Conservation (phyloP, 1,140 invertebrate species). For the Aphaenogaster rudis region DNA sequence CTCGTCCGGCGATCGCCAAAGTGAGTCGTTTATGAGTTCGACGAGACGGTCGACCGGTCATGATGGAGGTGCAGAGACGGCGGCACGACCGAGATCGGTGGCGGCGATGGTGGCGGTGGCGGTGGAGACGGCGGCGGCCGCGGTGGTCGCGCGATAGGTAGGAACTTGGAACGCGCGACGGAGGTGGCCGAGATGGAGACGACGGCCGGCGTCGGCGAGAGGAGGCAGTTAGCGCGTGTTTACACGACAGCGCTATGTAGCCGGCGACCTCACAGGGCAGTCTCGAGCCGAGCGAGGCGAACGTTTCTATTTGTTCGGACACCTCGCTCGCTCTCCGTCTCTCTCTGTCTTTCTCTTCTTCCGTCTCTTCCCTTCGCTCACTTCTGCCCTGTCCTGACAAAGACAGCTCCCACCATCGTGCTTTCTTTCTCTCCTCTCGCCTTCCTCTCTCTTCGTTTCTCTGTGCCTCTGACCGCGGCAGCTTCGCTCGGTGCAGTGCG, state of each 20-base stretch:
- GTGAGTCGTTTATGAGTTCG: constrained; percentile 31
- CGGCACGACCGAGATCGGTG: constrained; percentile 28
- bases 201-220: constrained; percentile 76
- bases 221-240: constrained; percentile 86
- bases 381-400: constrained; percentile 22
- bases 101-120: not conserved
- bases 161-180: constrained; percentile 60
- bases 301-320: constrained; percentile 86
- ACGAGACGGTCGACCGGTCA: constrained; percentile 37
- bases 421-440: constrained; percentile 34
- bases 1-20: constrained; percentile 10
- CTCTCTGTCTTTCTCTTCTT: constrained; percentile 33
- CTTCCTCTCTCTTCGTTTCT: not conserved
- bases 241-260: constrained; percentile 86
- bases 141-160: constrained; percentile 49
- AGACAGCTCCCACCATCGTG: constrained; percentile 62
- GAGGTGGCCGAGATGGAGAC: constrained; percentile 64
- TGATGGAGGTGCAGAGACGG: constrained; percentile 13
- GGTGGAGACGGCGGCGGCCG: constrained; percentile 52
- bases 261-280: constrained; percentile 81
- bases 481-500: not conserved
- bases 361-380: constrained; percentile 58
- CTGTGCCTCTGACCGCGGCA: constrained; percentile 28
- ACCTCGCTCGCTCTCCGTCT: constrained; percentile 61
- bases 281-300: constrained; percentile 75